Evolutionary conservation across 2,113 vertebrate genomes (phyloP).

Genomic region (Electrona antarctica): DNA sequence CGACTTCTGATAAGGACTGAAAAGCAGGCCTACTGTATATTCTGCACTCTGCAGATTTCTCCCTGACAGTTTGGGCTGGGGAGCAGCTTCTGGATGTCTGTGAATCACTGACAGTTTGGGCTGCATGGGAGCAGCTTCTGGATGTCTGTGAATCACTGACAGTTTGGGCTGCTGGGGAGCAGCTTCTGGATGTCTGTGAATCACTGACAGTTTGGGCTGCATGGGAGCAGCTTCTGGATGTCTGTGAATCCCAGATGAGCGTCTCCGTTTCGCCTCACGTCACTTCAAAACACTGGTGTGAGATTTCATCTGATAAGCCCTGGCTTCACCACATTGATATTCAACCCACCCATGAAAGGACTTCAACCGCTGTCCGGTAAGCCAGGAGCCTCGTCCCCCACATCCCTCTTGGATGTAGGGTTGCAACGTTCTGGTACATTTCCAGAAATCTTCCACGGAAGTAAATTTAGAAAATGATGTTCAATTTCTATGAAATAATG

Average conservation of each 20-base stretch:
- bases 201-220: background rate
- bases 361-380: slow-evolving; percentile 17
- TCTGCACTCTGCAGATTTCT: background rate
- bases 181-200: background rate
- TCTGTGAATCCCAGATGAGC: background rate
- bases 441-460: too few relatives aligned
- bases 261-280: background rate
- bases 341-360: slow-evolving; percentile 3
- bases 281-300: slow-evolving; percentile 27
- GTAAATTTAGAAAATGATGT: too few relatives aligned
- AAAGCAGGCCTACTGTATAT: too few relatives aligned
- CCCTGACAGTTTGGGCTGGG: too few relatives aligned
- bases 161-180: background rate
- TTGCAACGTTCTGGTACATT: too few relatives aligned
- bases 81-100: too few relatives aligned
- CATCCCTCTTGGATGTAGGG: too few relatives aligned
- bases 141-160: background rate
- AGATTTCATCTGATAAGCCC: slow-evolving; percentile 28
- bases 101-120: background rate
- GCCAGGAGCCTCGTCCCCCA: background rate
- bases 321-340: slow-evolving; percentile 19
- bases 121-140: background rate
- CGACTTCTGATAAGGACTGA: too few relatives aligned
- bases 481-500: too few relatives aligned
- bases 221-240: background rate